Conservation (phyloP, 2,888 invertebrate genomes). For the Thysanoteuthis rhombus region DNA sequence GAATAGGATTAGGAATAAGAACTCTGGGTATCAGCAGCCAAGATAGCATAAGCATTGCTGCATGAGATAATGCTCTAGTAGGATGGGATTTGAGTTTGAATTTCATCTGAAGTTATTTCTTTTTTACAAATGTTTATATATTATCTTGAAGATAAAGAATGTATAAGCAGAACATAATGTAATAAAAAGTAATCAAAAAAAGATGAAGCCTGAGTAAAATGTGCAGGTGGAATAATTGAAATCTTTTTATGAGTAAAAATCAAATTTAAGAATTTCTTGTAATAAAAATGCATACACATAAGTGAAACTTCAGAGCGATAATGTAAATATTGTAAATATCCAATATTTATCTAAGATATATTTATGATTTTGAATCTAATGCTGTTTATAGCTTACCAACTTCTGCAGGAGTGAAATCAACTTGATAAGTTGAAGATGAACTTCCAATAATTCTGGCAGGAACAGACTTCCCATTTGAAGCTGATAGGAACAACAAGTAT, state of each 20-base stretch:
- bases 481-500: conserved; percentile 46
- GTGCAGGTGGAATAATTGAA: no score
- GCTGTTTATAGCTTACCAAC: conserved; percentile 70
- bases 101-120: neutral
- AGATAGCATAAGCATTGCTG: neutral
- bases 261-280: neutral
- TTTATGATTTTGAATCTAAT: neutral
- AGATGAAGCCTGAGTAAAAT: neutral
- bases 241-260: neutral
- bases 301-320: neutral
- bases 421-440: conserved; percentile 38
- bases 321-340: neutral
- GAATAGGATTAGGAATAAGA: neutral
- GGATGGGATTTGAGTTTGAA: neutral
- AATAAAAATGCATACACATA: neutral
- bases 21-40: neutral
- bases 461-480: conserved; percentile 84
- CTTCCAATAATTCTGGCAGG: conserved; percentile 79
- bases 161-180: neutral
- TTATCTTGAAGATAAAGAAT: neutral
- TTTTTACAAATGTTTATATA: neutral
- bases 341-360: neutral
- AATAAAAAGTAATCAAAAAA: neutral
- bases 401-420: conserved; percentile 81
- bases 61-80: no score